Base-by-base conservation (phyloP, 2,888 invertebrate genomes). In the Diarsia brunnea region DNA sequence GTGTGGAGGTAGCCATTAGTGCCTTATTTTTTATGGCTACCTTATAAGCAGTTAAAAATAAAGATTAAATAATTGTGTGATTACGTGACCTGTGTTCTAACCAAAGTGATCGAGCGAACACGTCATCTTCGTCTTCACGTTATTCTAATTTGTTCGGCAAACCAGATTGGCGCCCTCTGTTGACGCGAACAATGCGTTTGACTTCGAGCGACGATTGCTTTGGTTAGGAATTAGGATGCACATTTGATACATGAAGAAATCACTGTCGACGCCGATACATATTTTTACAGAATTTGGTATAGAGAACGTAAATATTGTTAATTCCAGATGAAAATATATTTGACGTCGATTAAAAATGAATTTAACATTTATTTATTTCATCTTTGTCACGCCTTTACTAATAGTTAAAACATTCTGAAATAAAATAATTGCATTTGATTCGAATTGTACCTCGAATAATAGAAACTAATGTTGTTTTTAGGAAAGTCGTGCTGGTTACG, bases 401-500 rank as follows among this genome's bases (percentile, higher is more conserved):
- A 67, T 24, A 58, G 12, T 68, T 53, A n/a, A 16, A 53, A 70
- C 31, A 49, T 61, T 84, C 73, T 76, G 68, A 63, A 73, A 63
- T 84, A 71, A 68, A 78, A 72, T 66, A 60, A 63, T 43, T 81
- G 84, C 85, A 88, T 87, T 84, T 87, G 21, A 69, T 81, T 84
- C 77, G 86, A 82, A 82, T 81, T 43, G 27, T 82, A 76, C 63
- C 84, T 88, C 87, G 82, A 87, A 87, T 83, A 64, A 69, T 80
- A 77, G 73, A 60, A 67, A 24, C 31, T 68, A 63, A 51, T 64
- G n/a, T 81, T 72, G 53, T 75, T 69, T 67, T 75, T 79, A 80
- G 66, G 16, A 66, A 47, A 61, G 90, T 92, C 90, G 92, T 92
- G 92, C 92, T 92, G 92, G 92, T 69, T 88, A 88, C 92, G 92